Conservation (phyloP, 2,113 vertebrate genomes). For the Xiphophorus maculatus region DNA sequence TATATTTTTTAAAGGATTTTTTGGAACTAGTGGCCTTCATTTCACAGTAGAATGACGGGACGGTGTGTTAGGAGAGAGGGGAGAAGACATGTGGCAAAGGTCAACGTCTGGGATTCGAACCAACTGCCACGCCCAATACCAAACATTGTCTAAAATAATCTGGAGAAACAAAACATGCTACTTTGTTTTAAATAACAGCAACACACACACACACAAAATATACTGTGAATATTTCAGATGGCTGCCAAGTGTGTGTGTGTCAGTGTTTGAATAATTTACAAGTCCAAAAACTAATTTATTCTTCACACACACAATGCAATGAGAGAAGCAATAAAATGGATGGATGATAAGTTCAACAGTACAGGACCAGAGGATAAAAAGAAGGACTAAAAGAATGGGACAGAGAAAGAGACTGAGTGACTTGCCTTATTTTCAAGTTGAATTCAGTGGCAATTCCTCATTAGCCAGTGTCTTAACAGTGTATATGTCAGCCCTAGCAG, state of each 20-base stretch:
- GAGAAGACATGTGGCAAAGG: too few species aligned
- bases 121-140: too few species aligned
- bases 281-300: conserved; percentile 66
- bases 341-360: conserved; percentile 53
- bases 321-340: conserved; percentile 39
- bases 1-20: too few species aligned
- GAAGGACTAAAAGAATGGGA: conserved; percentile 30
- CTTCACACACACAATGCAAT: conserved; percentile 46
- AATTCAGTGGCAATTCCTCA: conserved; percentile 69
- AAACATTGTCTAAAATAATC: conserved; percentile 61
- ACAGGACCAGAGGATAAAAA: conserved; percentile 40
- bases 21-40: too few species aligned
- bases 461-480: conserved; percentile 71
- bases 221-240: conserved; percentile 71
- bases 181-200: conserved; percentile 60
- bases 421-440: conserved; percentile 60
- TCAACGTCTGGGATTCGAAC: too few species aligned
- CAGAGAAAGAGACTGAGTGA: conserved; percentile 54
- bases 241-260: conserved; percentile 52
- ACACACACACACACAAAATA: conserved; percentile 59
- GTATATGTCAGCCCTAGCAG: conserved; percentile 68
- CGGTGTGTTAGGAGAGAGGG: too few species aligned
- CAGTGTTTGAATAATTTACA: conserved; percentile 50
- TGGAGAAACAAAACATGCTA: conserved; percentile 70
- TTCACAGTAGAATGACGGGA: too few species aligned